Conservation (phyloP, 2,113 vertebrate species). For the Romanogobio albipinnatus region DNA sequence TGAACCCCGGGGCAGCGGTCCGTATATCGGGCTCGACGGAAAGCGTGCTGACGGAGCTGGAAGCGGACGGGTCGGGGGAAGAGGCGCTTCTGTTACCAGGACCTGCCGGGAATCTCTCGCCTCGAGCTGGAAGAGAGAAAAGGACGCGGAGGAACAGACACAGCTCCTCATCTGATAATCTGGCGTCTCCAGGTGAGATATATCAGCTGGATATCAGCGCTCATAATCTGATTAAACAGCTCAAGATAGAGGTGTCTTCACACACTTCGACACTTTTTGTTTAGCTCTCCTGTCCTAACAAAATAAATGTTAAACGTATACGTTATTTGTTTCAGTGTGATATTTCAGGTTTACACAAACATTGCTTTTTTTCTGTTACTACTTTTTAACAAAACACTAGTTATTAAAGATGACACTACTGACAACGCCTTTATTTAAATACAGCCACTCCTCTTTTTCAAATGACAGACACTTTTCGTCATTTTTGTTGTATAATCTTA, state of each 20-base stretch:
- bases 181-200: slow-evolving; percentile 74
- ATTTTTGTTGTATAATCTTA: background rate
- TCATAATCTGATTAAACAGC: slow-evolving; percentile 15
- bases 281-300: background rate
- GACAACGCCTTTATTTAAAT: background rate
- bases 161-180: slow-evolving; percentile 77
- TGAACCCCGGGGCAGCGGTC: slow-evolving; percentile 73
- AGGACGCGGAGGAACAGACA: slow-evolving; percentile 64
- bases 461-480: background rate
- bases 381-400: background rate
- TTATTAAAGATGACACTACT: background rate
- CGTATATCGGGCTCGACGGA: slow-evolving; percentile 74
- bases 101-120: slow-evolving; percentile 64
- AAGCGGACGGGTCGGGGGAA: slow-evolving; percentile 75
- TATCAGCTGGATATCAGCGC: background rate
- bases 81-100: slow-evolving; percentile 75
- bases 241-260: background rate
- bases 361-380: background rate
- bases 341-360: background rate
- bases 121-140: slow-evolving; percentile 65
- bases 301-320: background rate
- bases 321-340: background rate
- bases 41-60: slow-evolving; percentile 77
- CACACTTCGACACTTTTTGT: background rate
- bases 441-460: background rate